Evolutionary conservation across 1,140 invertebrate genomes (phyloP).

Genomic region (Lordiphosa collinella): DNA sequence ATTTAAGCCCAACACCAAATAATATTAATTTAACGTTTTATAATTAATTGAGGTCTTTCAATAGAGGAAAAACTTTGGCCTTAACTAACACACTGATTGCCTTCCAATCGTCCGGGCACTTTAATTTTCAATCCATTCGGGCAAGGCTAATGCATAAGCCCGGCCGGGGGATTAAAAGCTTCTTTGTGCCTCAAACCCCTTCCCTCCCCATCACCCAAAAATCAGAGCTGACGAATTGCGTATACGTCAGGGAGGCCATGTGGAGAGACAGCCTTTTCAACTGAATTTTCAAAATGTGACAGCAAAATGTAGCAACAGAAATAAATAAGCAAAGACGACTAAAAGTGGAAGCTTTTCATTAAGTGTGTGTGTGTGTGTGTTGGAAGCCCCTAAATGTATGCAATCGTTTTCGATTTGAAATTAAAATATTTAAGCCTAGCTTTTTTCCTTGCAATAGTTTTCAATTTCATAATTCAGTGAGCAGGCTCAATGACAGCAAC

Average conservation of each 20-base stretch:
- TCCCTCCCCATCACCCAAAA: slow-evolving; percentile 20
- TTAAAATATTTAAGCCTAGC: slow-evolving; percentile 62
- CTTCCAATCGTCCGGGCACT: slow-evolving; percentile 59
- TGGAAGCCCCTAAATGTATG: not conserved
- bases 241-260: slow-evolving; percentile 38
- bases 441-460: slow-evolving; percentile 71
- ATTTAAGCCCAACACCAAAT: too few species aligned
- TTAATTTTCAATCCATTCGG: slow-evolving; percentile 63
- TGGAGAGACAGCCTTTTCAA: not conserved
- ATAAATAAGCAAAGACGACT: too few species aligned
- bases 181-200: not conserved
- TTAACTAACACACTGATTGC: slow-evolving; percentile 57
- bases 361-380: not conserved
- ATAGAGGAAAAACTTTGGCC: slow-evolving; percentile 3
- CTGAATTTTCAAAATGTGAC: not conserved
- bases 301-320: too few species aligned
- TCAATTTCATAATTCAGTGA: slow-evolving; percentile 79
- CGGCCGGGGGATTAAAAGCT: slow-evolving; percentile 43
- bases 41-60: too few species aligned
- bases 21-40: too few species aligned
- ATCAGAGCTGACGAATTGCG: slow-evolving; percentile 68
- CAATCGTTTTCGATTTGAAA: slow-evolving; percentile 32
- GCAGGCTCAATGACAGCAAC: slow-evolving; percentile 74
- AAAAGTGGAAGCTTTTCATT: not conserved
- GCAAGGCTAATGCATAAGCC: slow-evolving; percentile 52